A percentile compares a stretch with the other conserved stretches of the same genome.
Conservation (phyloP, 35 echinoderm and acorn worm genomes). For the Ophioderma brevispina region DNA sequence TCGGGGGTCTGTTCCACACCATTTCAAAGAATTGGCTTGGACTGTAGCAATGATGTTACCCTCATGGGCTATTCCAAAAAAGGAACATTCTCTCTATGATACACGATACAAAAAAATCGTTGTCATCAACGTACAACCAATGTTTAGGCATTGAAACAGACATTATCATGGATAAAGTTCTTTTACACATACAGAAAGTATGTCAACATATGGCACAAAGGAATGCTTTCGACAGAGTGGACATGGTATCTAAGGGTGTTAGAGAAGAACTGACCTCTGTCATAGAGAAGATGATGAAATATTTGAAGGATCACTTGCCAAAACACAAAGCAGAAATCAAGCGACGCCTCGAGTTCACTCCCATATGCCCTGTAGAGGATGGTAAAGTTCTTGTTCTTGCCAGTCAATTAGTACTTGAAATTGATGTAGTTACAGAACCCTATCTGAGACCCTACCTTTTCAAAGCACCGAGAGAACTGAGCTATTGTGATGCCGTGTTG, state of each 20-base stretch:
- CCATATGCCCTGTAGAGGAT: slow-evolving; percentile 2
- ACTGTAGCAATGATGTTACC: slow-evolving; percentile 6
- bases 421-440: background rate
- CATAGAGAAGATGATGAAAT: background rate
- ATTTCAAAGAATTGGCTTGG: background rate
- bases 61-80: background rate
- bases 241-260: background rate
- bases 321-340: background rate
- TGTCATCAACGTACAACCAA: background rate
- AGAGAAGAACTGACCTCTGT: background rate
- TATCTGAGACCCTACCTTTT: slow-evolving; percentile 7
- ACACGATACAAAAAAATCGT: too few relatives aligned
- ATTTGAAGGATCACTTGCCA: background rate
- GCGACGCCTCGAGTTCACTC: background rate
- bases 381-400: background rate
- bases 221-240: slow-evolving; percentile 18
- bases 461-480: slow-evolving; percentile 12
- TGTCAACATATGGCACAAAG: background rate
- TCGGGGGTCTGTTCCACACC: background rate
- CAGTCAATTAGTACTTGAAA: background rate
- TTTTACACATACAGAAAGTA: slow-evolving; percentile 2
- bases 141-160: slow-evolving; percentile 26
- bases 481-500: background rate
- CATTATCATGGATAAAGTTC: background rate
- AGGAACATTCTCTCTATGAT: background rate